Conservation (phyloP, 2,797 vertebrate genomes). For the Choloepus didactylus region DNA sequence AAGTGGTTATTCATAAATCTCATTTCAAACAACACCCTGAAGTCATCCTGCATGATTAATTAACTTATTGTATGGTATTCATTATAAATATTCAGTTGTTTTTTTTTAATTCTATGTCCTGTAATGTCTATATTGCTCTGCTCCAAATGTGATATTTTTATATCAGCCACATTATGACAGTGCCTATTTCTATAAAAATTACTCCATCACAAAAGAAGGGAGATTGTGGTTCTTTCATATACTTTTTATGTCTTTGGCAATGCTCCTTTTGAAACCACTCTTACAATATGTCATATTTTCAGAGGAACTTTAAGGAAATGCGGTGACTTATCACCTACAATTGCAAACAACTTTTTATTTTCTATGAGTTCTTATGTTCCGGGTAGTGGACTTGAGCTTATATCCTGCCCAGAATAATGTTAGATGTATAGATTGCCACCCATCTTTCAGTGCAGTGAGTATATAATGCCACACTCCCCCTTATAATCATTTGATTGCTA, state of each 20-base stretch:
- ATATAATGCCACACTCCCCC: neutral
- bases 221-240: neutral
- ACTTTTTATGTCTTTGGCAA: neutral
- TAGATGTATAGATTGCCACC: neutral
- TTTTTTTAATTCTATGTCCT: neutral
- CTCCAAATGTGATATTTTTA: neutral
- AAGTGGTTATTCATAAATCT: conserved; percentile 20
- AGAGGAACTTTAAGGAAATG: neutral
- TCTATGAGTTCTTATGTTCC: neutral
- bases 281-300: conserved; percentile 32
- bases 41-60: neutral
- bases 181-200: neutral
- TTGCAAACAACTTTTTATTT: neutral
- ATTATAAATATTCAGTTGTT: neutral
- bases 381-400: neutral
- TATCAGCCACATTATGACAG: neutral
- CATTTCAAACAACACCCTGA: conserved; percentile 42
- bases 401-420: neutral
- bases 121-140: neutral
- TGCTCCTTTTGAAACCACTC: neutral
- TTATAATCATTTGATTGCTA: neutral
- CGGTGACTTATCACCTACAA: neutral
- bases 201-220: too few species aligned
- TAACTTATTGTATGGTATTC: neutral
- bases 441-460: too few species aligned